phyloP scores from a whole-genome alignment of 2,113 vertebrate species.

The Petrocephalus microphthalmus region DNA sequence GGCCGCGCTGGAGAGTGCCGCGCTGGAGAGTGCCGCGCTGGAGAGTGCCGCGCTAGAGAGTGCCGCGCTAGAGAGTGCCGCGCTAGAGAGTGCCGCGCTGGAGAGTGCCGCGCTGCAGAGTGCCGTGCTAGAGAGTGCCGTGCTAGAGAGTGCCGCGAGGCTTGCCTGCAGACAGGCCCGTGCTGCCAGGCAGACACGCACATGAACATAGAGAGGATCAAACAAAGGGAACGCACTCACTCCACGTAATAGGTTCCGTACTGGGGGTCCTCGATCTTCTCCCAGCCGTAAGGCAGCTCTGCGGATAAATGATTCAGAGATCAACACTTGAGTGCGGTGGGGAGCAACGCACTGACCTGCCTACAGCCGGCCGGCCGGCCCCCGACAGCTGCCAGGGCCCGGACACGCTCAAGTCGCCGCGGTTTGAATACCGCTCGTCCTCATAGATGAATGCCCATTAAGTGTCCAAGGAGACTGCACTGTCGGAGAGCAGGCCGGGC shows the following conservation, averaged over 20 bases:
- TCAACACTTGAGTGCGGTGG: not conserved
- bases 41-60: too few species aligned
- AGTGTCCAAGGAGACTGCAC: not conserved
- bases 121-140: too few species aligned
- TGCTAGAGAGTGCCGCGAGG: not conserved
- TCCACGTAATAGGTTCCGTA: slow-evolving; percentile 94
- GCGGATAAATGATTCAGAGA: not conserved
- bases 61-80: too few species aligned
- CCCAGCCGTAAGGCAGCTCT: slow-evolving; percentile 99
- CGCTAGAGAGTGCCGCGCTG: too few species aligned
- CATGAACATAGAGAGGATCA: not conserved
- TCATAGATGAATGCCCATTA: not conserved
- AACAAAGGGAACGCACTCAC: slow-evolving; percentile 64
- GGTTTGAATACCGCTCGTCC: not conserved
- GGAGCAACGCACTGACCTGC: not conserved
- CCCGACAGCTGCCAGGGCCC: not conserved
- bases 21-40: too few species aligned
- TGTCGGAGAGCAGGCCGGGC: not conserved
- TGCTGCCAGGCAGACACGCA: not conserved
- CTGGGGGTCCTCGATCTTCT: slow-evolving; percentile 95
- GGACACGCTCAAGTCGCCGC: not conserved
- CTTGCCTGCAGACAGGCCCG: not conserved
- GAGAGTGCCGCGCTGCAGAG: too few species aligned
- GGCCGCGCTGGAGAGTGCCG: too few species aligned
- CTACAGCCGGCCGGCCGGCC: not conserved